Evolutionary conservation across 2,797 vertebrate genomes (phyloP), one percentile per base, ranked within the genome.

Genomic region (Numenius phaeopus): DNA sequence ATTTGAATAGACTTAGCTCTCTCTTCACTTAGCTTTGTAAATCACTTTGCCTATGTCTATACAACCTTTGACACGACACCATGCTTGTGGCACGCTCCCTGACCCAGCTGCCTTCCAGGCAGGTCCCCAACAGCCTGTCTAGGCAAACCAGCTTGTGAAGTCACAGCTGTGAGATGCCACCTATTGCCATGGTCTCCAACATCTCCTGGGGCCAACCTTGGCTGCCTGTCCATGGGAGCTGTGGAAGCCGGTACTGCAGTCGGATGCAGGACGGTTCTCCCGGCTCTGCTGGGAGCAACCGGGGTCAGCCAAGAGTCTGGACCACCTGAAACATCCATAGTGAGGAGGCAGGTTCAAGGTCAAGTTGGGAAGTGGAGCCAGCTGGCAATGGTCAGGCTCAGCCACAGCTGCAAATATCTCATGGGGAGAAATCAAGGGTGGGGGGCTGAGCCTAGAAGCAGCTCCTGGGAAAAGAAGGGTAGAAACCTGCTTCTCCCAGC

Each of bases 1-100:
- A 95, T 91, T 95, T 94, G 87, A 94, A 95, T 27, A 91, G 97
- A 86, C 89, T 78, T 86, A 87, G 91, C 52, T 91, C 47, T 87
- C 90, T 95, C 89, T 94, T 94, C 84, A 66, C 78, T 85, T 78
- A 67, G 76, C 79, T 92, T 89, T 86, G 39, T 91, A 96, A 96
- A 97, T 85, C 87, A 91, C 32, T 87, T 92, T 87, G 84, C 79
- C 59, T 95, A 26, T 14, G 9, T 85, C 90, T 94, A 71, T 62
- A 81, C 76, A 94, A 94, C 82, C 92, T 94, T 92, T 94, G 94
- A 94, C 94, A 91, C 0, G 7, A 83, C 92, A 80, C 61, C 89
- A 73, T 34, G 72, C 50, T 91, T 40, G 19, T 39, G 65, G 79
- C 91, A 50, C 61, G 84, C 65, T 89, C 91, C 65, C 26, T 92